Evolutionary conservation across 2,888 invertebrate species (phyloP), one percentile per base, ranked within the genome.

Genomic region (Brachylomia viminalis): DNA sequence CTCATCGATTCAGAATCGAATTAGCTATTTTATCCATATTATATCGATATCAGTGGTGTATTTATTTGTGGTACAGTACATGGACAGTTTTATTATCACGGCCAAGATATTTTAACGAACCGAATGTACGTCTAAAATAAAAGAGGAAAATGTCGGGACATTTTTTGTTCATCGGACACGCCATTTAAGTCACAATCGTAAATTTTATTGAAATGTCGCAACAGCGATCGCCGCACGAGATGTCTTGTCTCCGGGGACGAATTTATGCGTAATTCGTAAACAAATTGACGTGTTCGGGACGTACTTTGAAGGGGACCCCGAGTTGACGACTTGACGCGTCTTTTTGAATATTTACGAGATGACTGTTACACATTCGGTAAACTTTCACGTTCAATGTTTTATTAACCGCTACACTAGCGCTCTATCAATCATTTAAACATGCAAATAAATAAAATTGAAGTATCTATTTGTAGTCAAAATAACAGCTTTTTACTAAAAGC

Each of bases 201-300:
- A 96, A 96, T 96, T 96, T 96, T 96, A 96, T 96, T 96, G 96
- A 96, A 96, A 96, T 95, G 96, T 96, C 95, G 95, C 94, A 94
- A 94, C 95, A 94, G 92, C 94, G 95, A 96, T 96, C 95, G 95
- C 95, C 93, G 95, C 93, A 93, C 94, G 95, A 96, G 95, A 96
- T 95, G 95, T 93, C 95, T 95, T 95, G 95, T 95, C 95, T 94
- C 93, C 91, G 91, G 95, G 95, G 95, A 96, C 95, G 96, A 95
- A 95, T 96, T 96, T 96, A 96, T 96, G 94, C 95, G 95, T 96
- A 95, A 96, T 96, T 95, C 95, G 95, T 96, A 96, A 94, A 96
- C 96, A 96, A 96, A 96, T 96, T 96, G 96, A 96, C 95, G 94
- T 95, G 90, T 93, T 93, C 93, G 92, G 92, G 92, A 93, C 92